Evolutionary conservation across 2,888 invertebrate genomes (phyloP), one percentile per base, ranked within the genome.

Genomic region (Morpho helenor): DNA sequence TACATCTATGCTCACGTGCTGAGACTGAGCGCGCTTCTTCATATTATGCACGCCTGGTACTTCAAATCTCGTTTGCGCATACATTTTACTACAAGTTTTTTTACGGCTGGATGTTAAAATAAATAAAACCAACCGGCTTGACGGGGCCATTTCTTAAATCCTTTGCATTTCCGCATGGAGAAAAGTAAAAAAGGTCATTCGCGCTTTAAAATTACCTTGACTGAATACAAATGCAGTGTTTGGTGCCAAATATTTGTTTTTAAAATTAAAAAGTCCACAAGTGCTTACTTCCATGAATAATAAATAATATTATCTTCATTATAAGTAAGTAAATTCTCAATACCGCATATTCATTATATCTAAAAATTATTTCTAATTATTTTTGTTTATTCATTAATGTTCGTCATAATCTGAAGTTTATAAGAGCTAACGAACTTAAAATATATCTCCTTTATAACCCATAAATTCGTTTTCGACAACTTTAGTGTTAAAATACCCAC

Each of bases 11-110:
- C 69, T 46, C 72, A 78, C 78, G 79, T 67, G 79, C 77, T 75
- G 41, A 74, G 77, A 75, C 79, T 75, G 75, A 71, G 66, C 72
- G 61, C 72, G 72, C 82, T 81, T 73, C 76, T 68, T 65, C 68
- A 66, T 66, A 67, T 78, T 80, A 83, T 90, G 84, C 68, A 67
- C 71, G 68, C 89, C 87, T 87, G 83, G 88, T 90, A 86, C 79
- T 72, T 79, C 69, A 75, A 74, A 80, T 82, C 86, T 87, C 78
- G 84, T 84, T 86, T 82, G 84, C 84, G 84, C 87, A 84, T 87
- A 85, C 83, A 85, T 87, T 87, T 89, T 80, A 82, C 77, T 87
- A 78, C 82, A 61, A 80, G 80, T 82, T 87, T 84, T 85, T 77
- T 85, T 85, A 79, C 76, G 69, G 74, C 68, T 52, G 76, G 16